Evolutionary conservation across 1,140 invertebrate genomes (phyloP).

Genomic region (Phortica variegata): DNA sequence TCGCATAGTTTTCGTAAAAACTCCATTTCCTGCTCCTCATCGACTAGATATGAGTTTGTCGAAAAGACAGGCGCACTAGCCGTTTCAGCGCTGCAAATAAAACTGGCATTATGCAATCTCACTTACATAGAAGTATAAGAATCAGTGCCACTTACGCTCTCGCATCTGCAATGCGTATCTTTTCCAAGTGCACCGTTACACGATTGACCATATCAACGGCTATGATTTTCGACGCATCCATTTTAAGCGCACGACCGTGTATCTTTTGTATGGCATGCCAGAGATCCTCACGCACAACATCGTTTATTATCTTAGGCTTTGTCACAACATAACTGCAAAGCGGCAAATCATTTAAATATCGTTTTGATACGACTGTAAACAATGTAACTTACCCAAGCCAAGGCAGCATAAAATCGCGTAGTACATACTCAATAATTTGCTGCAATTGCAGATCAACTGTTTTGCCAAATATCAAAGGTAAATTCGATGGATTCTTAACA

Average conservation of each 20-base stretch:
- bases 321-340: conserved; percentile 47
- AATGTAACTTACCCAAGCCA: conserved; percentile 67
- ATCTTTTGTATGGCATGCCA: conserved; percentile 79
- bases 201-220: conserved; percentile 74
- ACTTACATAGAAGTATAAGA: conserved; percentile 1
- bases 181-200: conserved; percentile 82
- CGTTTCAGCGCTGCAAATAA: conserved; percentile 60
- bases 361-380: not conserved
- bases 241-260: conserved; percentile 68
- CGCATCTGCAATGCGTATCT: conserved; percentile 74
- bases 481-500: conserved; percentile 58
- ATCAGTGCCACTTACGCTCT: conserved; percentile 64
- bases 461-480: conserved; percentile 73
- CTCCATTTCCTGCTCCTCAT: conserved; percentile 72
- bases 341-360: not conserved
- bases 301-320: conserved; percentile 63
- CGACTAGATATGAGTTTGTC: conserved; percentile 73
- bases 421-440: conserved; percentile 76
- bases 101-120: not conserved
- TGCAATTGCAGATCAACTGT: conserved; percentile 81
- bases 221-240: conserved; percentile 80
- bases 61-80: conserved; percentile 70
- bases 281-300: conserved; percentile 75
- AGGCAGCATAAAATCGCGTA: conserved; percentile 75
- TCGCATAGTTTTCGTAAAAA: conserved; percentile 81